A percentile compares a stretch with the other conserved stretches of the same genome.
These are phyloP conservation scores for Brachycybe producta DNA, from an alignment of 2,888 invertebrate genomes.

Conservation along the genomic window DNA sequence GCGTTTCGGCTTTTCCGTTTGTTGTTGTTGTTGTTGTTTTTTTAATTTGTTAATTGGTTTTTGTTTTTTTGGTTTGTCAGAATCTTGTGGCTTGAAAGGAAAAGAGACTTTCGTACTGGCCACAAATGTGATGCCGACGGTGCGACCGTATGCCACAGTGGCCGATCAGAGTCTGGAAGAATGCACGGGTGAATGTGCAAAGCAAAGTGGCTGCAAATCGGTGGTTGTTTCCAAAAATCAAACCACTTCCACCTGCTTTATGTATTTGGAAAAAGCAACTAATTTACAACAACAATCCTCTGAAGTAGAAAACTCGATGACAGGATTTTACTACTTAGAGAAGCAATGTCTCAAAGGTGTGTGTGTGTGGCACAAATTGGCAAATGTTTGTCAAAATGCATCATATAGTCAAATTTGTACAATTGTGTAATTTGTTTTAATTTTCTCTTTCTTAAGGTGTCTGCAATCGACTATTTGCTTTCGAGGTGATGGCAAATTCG, in stretches of 20 bases:
- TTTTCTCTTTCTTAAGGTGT: neutral
- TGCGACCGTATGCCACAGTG: neutral
- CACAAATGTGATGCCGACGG: neutral
- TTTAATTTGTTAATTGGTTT: neutral
- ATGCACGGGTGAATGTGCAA: constrained; percentile 1
- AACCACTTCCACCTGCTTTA: neutral
- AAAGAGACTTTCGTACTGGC: constrained; percentile 1
- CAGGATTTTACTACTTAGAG: constrained; percentile 10
- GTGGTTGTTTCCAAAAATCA: neutral
- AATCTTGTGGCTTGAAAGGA: neutral
- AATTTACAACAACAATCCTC: neutral
- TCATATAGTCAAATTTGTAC: neutral
- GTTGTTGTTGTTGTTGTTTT: neutral
- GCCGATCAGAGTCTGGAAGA: neutral
- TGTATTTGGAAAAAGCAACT: neutral
- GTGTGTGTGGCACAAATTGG: neutral
- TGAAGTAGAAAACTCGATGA: too few relatives aligned
- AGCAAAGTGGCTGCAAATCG: neutral
- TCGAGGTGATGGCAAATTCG: constrained; percentile 3
- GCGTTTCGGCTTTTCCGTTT: neutral
- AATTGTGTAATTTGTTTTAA: neutral
- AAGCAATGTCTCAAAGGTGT: constrained; percentile 11
- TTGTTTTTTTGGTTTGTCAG: neutral
- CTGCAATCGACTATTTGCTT: constrained; percentile 4
- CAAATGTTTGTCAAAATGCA: neutral